Evolutionary conservation across 64 coral and sea anemone genomes (phyloP).

Genomic region (Montipora sp.): DNA sequence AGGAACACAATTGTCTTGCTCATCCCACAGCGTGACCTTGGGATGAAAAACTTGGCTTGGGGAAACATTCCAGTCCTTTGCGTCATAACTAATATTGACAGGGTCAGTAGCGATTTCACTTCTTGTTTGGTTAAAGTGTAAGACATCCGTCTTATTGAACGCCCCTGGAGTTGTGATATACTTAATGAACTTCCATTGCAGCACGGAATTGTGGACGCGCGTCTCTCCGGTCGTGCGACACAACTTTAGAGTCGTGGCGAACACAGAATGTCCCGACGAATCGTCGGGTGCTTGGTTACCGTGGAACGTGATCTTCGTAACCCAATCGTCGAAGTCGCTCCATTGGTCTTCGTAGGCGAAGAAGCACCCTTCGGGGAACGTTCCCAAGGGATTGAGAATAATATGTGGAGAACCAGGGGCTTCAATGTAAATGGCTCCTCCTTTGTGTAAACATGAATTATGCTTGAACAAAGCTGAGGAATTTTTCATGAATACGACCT

Average conservation of each 20-base stretch:
- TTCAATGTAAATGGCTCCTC: conserved; percentile 66
- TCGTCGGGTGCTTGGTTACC: conserved; percentile 49
- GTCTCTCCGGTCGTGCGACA: conserved; percentile 22
- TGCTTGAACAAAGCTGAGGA: conserved; percentile 55
- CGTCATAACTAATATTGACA: conserved; percentile 51
- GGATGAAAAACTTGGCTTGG: conserved; percentile 63
- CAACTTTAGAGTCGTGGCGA: conserved; percentile 57
- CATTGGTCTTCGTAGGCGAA: conserved; percentile 52
- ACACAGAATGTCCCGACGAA: conserved; percentile 64
- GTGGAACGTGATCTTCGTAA: conserved; percentile 52
- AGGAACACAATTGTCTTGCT: conserved; percentile 41
- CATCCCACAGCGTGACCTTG: conserved; percentile 24
- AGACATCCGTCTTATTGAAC: not conserved
- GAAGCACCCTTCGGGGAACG: conserved; percentile 56
- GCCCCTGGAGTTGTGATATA: not conserved
- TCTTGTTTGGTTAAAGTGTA: not conserved
- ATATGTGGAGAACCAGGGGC: conserved; percentile 50
- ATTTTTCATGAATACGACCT: conserved; percentile 56
- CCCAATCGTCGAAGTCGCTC: conserved; percentile 50
- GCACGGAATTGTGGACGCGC: conserved; percentile 27
- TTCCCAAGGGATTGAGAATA: not conserved
- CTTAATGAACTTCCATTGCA: conserved; percentile 69
- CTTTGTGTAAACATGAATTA: conserved; percentile 48
- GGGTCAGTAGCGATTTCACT: conserved; percentile 74
- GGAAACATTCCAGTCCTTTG: conserved; percentile 57